A percentile compares a stretch with the other conserved stretches of the same genome.
Evolutionary conservation across 2,797 vertebrate genomes (phyloP).

Genomic region (Microhierax caerulescens): DNA sequence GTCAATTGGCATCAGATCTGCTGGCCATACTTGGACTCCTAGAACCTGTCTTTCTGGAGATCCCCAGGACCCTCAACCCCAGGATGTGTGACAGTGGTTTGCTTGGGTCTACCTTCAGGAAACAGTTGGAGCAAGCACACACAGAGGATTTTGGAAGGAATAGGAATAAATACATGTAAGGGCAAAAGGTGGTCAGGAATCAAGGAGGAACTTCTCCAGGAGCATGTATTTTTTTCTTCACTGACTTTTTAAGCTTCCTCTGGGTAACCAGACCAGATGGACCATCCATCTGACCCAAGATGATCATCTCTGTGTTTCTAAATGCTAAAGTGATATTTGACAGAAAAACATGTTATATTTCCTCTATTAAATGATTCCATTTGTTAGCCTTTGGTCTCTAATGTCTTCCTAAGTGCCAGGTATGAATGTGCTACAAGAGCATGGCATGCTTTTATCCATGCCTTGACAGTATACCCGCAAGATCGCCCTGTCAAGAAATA

Average conservation of each 20-base stretch:
- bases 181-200: background rate
- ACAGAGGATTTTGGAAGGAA: background rate
- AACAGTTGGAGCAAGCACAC: background rate
- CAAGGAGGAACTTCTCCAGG: background rate
- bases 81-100: accelerated
- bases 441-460: background rate
- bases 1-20: background rate
- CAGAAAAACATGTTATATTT: background rate
- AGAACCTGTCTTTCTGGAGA: background rate
- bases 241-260: background rate
- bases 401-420: background rate
- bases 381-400: background rate
- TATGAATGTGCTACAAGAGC: background rate
- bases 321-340: background rate
- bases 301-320: background rate
- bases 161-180: background rate
- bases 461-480: background rate
- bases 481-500: background rate
- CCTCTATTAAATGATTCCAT: background rate
- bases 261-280: background rate
- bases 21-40: background rate
- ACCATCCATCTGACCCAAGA: background rate
- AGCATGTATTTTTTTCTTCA: background rate
- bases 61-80: accelerated
- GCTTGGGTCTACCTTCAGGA: background rate